These are phyloP conservation scores for Iguana delicatissima DNA, from an alignment of 2,797 vertebrate species.

Conservation along the genomic window DNA sequence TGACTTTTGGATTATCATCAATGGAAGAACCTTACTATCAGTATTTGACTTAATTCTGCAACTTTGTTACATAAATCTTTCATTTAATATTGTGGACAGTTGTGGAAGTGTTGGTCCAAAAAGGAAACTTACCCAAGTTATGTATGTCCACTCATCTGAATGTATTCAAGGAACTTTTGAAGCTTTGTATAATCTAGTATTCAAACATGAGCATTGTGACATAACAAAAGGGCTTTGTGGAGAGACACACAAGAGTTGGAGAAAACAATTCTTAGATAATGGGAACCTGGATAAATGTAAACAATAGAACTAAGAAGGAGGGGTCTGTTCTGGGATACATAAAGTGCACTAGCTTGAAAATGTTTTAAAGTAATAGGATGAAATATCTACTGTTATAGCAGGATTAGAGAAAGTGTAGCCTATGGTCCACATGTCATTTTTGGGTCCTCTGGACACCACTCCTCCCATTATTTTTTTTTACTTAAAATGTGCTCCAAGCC, in stretches of 20 bases:
- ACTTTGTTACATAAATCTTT: background rate
- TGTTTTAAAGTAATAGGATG: constrained; percentile 17
- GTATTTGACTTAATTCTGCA: background rate
- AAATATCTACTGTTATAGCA: background rate
- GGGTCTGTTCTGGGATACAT: background rate
- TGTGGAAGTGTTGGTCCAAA: background rate
- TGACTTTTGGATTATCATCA: background rate
- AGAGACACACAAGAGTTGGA: background rate
- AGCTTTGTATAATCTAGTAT: background rate
- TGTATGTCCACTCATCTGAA: background rate
- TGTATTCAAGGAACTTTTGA: background rate
- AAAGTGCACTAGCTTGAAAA: constrained; percentile 4
- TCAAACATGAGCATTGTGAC: background rate
- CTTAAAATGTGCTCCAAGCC: too few species aligned
- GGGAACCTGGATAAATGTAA: background rate
- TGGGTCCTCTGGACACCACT: too few species aligned
- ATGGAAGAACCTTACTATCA: background rate
- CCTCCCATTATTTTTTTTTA: too few species aligned
- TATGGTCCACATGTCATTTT: too few species aligned
- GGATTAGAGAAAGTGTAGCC: background rate
- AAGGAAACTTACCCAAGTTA: too few species aligned
- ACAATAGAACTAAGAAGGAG: background rate
- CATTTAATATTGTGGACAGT: background rate
- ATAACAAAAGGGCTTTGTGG: background rate
- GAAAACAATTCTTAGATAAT: background rate